phyloP scores from a whole-genome alignment of 2,797 vertebrate species.

The Forpus xanthops region DNA sequence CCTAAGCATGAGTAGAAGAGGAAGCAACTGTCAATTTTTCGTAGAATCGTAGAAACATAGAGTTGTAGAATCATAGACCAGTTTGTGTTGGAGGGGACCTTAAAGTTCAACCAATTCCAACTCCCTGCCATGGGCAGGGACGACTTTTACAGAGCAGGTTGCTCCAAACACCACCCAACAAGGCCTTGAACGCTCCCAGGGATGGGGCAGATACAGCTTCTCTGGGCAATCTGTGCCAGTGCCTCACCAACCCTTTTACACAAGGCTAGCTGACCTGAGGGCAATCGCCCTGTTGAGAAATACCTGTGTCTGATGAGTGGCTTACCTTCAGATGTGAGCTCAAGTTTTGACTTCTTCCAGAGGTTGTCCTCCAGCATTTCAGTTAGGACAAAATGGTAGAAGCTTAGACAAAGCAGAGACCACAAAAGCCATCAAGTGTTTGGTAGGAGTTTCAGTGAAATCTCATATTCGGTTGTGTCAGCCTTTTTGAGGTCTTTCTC shows the following conservation, averaged over 20 bases:
- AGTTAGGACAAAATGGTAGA: background rate
- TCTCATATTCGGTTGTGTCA: background rate
- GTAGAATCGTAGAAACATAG: background rate
- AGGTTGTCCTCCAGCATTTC: background rate
- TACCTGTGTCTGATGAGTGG: background rate
- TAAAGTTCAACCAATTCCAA: background rate
- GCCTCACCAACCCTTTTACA: background rate
- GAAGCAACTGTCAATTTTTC: background rate
- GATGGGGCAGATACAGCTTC: background rate
- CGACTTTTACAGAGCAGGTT: background rate
- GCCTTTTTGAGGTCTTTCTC: background rate
- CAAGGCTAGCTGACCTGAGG: background rate
- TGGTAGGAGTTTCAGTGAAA: background rate
- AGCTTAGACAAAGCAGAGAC: background rate
- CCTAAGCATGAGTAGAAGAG: background rate
- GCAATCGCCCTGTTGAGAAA: background rate
- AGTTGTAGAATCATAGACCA: background rate
- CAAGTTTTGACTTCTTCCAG: background rate
- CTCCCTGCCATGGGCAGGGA: background rate
- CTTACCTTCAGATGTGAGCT: background rate
- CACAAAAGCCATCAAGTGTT: rapidly evolving
- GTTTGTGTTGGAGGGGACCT: background rate
- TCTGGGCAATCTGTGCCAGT: background rate
- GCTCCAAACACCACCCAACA: background rate
- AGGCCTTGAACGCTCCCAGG: background rate